A percentile compares a stretch with the other conserved stretches of the same genome.
Evolutionary conservation across 2,113 vertebrate genomes (phyloP).

Genomic region (Abramis brama): DNA sequence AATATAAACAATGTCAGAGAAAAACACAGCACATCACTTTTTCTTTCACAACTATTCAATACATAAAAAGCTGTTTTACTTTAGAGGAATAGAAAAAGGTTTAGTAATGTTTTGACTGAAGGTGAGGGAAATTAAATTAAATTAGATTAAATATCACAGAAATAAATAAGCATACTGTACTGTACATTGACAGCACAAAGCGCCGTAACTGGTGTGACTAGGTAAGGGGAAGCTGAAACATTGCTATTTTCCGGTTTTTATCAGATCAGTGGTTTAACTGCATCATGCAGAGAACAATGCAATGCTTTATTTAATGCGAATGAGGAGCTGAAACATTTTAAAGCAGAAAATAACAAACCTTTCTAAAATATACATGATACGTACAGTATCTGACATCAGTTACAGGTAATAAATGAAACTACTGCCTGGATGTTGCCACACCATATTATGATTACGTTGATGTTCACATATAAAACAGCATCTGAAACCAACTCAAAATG

Average conservation of each 20-base stretch:
- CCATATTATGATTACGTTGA: neutral
- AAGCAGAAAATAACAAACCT: neutral
- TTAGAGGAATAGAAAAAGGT: neutral
- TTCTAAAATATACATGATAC: neutral
- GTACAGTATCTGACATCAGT: neutral
- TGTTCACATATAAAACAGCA: neutral
- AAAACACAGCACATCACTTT: neutral
- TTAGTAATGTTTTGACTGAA: neutral
- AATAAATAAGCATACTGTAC: neutral
- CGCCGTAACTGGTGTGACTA: neutral
- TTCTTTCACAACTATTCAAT: neutral
- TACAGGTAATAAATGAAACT: neutral
- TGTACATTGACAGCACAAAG: no score
- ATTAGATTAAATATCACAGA: neutral
- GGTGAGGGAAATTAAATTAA: no score
- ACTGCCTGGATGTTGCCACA: neutral
- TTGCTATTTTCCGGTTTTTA: neutral
- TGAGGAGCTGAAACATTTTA: neutral
- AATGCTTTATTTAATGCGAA: neutral
- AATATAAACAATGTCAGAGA: neutral
- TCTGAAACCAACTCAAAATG: neutral
- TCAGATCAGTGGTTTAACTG: neutral
- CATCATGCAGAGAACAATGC: slow-evolving; percentile 9
- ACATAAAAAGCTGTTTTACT: neutral
- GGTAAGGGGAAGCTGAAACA: slow-evolving; percentile 22